Base-by-base conservation (phyloP, 2,888 invertebrate species). In the Dolichomitus sp. region DNA sequence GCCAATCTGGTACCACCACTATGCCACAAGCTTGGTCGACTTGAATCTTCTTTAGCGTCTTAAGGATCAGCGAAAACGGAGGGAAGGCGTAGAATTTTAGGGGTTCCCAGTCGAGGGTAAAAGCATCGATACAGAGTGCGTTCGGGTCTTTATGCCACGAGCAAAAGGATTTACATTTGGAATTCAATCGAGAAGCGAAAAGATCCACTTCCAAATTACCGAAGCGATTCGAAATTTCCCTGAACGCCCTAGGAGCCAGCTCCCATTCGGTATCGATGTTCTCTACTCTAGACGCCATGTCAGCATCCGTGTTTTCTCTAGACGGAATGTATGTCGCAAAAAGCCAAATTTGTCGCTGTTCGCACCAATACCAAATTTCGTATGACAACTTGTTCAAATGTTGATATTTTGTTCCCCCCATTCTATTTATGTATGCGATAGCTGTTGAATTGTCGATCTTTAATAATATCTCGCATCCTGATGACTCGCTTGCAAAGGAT, bases 1-100 rank as follows among this genome's bases (percentile, higher is more conserved):
- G 83, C 91, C 88, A 92, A 17, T 84, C 40, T n/a, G 88, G 92
- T 11, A 90, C 88, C 2, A 92, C 86, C n/a, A 92, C 66, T 30
- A 91, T 89, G 0, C 90, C 91, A 37, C 82, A 68, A 6, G 91
- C 89, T 45, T 83, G 80, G 37, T 92, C 90, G 0, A 57, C 17
- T 50, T 83, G 84, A 42, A 92, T 90, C 82, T 92, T 91, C 66
- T 85, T 72, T 17, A 92, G 33, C 0, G 83, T 78, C 83, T 76
- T 23, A 88, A 87, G 66, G 37, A 91, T 87, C 0, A 90, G 14
- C 0, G 87, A 83, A 68, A 91, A 90, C 1, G 89, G 89, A 0
- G 90, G 89, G 33, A 90, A 90, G 0, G 90, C 89, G 77, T 90
- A 91, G 54, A 23, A 23, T 23, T 1, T 23, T 23, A 23, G 23